Evolutionary conservation across 2,113 vertebrate genomes (phyloP).

Genomic region (Hyperopisus bebe): DNA sequence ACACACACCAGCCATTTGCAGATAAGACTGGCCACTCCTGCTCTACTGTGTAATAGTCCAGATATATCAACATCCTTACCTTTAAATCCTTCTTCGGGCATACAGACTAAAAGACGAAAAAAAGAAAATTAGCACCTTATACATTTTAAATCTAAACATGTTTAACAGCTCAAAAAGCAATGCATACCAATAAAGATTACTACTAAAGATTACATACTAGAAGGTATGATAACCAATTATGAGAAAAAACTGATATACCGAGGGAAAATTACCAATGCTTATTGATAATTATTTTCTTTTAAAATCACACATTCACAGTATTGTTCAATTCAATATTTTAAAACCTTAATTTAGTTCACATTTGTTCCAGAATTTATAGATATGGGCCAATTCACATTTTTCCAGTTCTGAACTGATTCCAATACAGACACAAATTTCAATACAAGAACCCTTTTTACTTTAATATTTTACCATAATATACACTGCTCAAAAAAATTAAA

Average conservation of each 20-base stretch:
- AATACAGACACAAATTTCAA: too few relatives aligned
- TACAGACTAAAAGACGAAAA: neutral
- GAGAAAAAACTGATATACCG: neutral
- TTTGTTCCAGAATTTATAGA: neutral
- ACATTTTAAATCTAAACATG: neutral
- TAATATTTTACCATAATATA: too few relatives aligned
- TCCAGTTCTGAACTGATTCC: too few relatives aligned
- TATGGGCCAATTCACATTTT: too few relatives aligned
- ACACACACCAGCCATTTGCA: too few relatives aligned
- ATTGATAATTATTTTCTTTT: neutral
- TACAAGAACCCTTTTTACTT: too few relatives aligned
- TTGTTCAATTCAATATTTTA: neutral
- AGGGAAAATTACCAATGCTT: neutral
- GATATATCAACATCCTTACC: neutral
- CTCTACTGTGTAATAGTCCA: neutral
- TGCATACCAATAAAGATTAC: neutral
- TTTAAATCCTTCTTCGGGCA: slow-evolving; percentile 16
- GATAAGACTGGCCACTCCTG: too few relatives aligned
- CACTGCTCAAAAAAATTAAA: too few relatives aligned
- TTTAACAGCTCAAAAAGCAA: neutral
- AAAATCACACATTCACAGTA: neutral
- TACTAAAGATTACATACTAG: too few relatives aligned
- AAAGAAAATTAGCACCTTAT: neutral
- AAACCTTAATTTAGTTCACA: neutral
- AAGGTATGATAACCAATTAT: neutral